Evolutionary conservation across 1,140 invertebrate species (phyloP), one percentile per base, ranked within the genome.

Genomic region (Drosophila ananassae): DNA sequence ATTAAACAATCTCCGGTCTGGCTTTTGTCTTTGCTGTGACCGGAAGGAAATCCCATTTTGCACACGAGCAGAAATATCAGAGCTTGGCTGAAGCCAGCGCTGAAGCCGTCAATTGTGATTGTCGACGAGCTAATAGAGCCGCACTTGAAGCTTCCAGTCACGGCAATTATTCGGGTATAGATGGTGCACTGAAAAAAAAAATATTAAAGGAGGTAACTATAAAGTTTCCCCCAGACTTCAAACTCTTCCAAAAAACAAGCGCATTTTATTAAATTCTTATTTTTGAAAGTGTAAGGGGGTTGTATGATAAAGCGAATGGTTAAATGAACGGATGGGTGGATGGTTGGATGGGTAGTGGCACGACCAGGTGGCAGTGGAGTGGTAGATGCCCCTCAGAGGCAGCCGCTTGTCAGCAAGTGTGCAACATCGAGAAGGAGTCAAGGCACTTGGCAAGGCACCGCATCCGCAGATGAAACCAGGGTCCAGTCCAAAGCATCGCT

Each of bases 21-120:
- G 50, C 6, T 30, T 13, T 60, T 48, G 34, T 41, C 66, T 59
- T 41, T 44, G 41, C 56, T 47, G 17, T 28, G 73, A 61, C 66
- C 80, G 80, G 80, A 84, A 84, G 80, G 77, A 85, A 84, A 85
- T 73, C 44, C 67, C 72, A 85, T 84, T 80, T 84, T 66, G 58
- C 46, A 61, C 53, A 68, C 66, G 55, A 64, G 66, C 57, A 60
- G 50, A 60, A 74, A 74, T 67, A 37, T 71, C 25, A 34, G 46
- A 64, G 66, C 67, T 59, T 76, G 66, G 17, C 17, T 17, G 17
- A 17, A n/a, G 75, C 75, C 75, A 83, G 79, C 80, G 76, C 81
- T 84, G 57, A 46, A 85, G 77, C 80, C 80, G 80, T 84, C 81
- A 85, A 84, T 63, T 73, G 77, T 85, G 83, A 84, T 84, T 84